Evolutionary conservation across 2,888 invertebrate genomes (phyloP).

Genomic region (Yponomeuta malinellus): DNA sequence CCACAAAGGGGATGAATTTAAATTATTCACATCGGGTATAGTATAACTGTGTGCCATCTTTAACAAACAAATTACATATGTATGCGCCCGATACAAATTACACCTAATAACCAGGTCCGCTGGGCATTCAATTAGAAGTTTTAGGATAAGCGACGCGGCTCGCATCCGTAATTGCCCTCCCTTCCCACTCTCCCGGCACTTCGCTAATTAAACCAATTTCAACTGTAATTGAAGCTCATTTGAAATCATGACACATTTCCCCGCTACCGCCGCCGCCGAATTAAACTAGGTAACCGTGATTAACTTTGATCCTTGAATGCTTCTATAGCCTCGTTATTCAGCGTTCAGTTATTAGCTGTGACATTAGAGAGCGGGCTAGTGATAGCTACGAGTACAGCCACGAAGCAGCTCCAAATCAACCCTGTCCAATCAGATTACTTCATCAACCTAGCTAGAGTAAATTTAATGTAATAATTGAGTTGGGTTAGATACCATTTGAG

Average conservation of each 20-base stretch:
- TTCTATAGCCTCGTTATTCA: not conserved
- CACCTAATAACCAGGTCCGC: conserved; percentile 56
- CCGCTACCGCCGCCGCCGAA: not conserved
- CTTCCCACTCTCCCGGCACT: conserved; percentile 36
- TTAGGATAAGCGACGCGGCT: conserved; percentile 57
- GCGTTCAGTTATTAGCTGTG: too few species aligned
- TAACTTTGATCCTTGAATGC: not conserved
- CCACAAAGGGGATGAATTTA: conserved; percentile 70
- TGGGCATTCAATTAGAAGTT: conserved; percentile 71
- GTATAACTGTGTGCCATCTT: conserved; percentile 73
- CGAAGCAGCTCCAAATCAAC: not conserved
- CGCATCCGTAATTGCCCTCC: conserved; percentile 57
- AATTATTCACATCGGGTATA: conserved; percentile 74
- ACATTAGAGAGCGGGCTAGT: not conserved
- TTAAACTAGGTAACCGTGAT: not conserved
- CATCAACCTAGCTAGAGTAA: not conserved
- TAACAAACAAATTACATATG: conserved; percentile 68
- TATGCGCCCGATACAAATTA: not conserved
- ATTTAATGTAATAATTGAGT: not conserved
- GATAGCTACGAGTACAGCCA: not conserved
- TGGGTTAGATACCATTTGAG: conserved; percentile 12
- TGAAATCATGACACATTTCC: conserved; percentile 7
- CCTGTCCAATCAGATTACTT: conserved; percentile 10
- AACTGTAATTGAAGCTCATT: conserved; percentile 15
- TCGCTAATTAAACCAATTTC: conserved; percentile 19